These are phyloP conservation scores for Cnemophilus loriae DNA, from an alignment of 2,113 vertebrate species.

Conservation along the genomic window DNA sequence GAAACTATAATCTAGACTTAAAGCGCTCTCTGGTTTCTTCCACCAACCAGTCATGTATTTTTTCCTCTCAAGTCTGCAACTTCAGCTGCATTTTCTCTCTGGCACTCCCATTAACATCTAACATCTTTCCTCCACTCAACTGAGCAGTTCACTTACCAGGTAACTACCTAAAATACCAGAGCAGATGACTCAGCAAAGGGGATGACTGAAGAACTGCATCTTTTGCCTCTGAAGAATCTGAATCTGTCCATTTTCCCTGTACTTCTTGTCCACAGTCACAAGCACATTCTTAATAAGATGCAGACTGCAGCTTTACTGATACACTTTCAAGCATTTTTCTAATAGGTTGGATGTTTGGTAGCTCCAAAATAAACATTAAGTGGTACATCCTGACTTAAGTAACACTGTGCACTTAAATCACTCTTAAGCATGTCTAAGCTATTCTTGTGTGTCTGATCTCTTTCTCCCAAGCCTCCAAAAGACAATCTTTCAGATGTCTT, in stretches of 20 bases:
- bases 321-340: neutral
- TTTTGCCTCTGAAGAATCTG: neutral
- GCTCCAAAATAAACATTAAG: neutral
- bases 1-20: neutral
- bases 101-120: neutral
- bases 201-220: neutral
- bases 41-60: neutral
- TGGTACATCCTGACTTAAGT: neutral
- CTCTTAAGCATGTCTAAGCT: neutral
- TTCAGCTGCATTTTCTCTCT: neutral
- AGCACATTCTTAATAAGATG: neutral
- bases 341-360: neutral
- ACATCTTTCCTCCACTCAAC: neutral
- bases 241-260: neutral
- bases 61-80: neutral
- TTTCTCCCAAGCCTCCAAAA: neutral
- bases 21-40: neutral
- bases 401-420: neutral
- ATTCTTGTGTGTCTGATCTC: neutral
- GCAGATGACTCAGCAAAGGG: neutral
- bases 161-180: neutral
- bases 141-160: fast-evolving
- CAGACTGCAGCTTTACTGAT: neutral
- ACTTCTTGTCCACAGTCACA: neutral
- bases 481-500: neutral